Conservation (phyloP, 2,797 vertebrate genomes). For the Gymnopithys bicolor region DNA sequence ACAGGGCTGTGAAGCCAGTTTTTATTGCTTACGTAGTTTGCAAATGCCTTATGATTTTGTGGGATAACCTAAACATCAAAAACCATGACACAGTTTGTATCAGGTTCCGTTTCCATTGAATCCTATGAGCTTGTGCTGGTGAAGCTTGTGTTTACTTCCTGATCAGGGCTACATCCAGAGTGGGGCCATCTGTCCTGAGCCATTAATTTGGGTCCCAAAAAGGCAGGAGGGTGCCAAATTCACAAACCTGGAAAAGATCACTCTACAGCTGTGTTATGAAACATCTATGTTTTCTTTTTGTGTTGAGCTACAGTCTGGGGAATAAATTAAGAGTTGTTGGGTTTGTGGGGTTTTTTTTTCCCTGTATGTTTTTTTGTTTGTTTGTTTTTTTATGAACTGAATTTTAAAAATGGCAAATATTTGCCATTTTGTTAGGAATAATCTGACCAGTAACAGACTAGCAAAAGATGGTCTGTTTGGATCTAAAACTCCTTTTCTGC, state of each 20-base stretch:
- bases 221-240: not conserved
- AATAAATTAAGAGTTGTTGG: slow-evolving; percentile 14
- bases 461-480: not conserved
- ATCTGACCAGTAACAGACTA: not conserved
- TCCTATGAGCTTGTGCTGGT: not conserved
- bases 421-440: not conserved
- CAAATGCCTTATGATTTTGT: not conserved
- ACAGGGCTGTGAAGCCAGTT: not conserved
- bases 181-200: not conserved
- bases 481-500: not conserved
- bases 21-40: not conserved
- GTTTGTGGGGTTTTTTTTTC: not conserved
- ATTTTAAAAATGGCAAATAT: not conserved
- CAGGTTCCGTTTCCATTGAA: not conserved
- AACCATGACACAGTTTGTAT: not conserved
- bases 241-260: slow-evolving; percentile 44
- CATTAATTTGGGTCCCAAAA: not conserved
- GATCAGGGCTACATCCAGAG: not conserved
- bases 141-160: not conserved
- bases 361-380: not conserved
- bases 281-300: slow-evolving; percentile 44
- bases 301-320: slow-evolving; percentile 9
- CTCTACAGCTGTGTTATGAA: slow-evolving; percentile 40
- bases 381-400: not conserved
- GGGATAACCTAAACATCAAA: not conserved